Evolutionary conservation across 2,113 vertebrate genomes (phyloP), one percentile per base, ranked within the genome.

Genomic region (Neodon shergylaensis): DNA sequence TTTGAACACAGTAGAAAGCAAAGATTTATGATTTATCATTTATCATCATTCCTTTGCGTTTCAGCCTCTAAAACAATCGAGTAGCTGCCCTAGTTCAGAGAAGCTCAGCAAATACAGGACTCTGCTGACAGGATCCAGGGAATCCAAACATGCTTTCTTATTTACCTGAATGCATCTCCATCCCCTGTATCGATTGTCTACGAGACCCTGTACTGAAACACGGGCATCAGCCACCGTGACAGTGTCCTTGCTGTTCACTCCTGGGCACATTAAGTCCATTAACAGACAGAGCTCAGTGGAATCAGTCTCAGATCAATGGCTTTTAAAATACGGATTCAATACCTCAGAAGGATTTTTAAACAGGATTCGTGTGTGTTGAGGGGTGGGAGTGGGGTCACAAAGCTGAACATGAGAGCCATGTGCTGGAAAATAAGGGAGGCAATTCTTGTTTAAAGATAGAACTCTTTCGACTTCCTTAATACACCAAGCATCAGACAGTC

Each of bases 251-350:
- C 65, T 77, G 33, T 86, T 76, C 68, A 78, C 79, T 79, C 21
- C 24, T 28, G 42, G 31, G 66, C 22, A 21, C 82, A 73, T 95
- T 82, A 92, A 87, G 68, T 79, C 82, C 91, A 78, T 95, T 97
- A 95, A 90, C 78, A 94, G 94, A 91, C 92, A 81, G 10, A 94
- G 65, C 68, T n/a, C 65, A 33, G 49, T 8, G 88, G 42, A 83
- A 54, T 47, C 28, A 28, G 54, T 88, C 92, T 96, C 79, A 92
- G 61, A 93, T 92, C 94, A 96, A 76, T 84, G 83, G 42, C 92
- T 96, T 96, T 96, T 87, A 97, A 95, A 95, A 79, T 87, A 91
- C 49, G 63, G n/a, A 63, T 88, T 83, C 52, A 78, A 2, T 49
- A 65, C 28, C 21, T 85, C 77, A 66, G 12, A 93, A 93, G 28